These are phyloP conservation scores for Gymnoscopelus microlampas DNA, from an alignment of 2,797 vertebrate genomes.

Conservation along the genomic window DNA sequence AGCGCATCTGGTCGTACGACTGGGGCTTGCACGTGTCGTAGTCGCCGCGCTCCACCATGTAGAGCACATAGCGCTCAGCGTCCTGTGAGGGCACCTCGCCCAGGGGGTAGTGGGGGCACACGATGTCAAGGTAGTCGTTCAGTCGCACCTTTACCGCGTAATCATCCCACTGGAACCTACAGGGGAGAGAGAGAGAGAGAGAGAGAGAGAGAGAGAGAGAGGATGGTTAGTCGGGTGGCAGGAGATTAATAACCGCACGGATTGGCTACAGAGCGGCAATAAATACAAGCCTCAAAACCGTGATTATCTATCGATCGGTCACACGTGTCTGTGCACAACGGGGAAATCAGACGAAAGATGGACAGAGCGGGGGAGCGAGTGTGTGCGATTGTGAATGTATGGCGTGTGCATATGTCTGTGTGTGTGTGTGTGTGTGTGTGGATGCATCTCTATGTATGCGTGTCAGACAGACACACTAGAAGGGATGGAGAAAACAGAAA, in stretches of 20 bases:
- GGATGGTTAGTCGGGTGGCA: slow-evolving; percentile 43
- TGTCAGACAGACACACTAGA: slow-evolving; percentile 11
- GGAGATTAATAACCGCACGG: slow-evolving; percentile 55
- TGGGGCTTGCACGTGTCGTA: slow-evolving; percentile 87
- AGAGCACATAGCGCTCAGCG: slow-evolving; percentile 92
- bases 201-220: slow-evolving; percentile 7
- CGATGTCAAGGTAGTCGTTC: slow-evolving; percentile 94
- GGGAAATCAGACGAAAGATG: slow-evolving; percentile 81
- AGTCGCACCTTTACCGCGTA: slow-evolving; percentile 87
- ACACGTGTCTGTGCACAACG: slow-evolving; percentile 43
- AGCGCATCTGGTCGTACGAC: slow-evolving; percentile 92
- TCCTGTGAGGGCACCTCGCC: slow-evolving; percentile 73
- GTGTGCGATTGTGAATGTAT: neutral
- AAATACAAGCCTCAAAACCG: slow-evolving; percentile 68
- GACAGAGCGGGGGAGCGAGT: slow-evolving; percentile 15
- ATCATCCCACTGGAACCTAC: slow-evolving; percentile 83
- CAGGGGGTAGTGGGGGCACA: slow-evolving; percentile 93
- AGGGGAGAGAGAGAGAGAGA: neutral
- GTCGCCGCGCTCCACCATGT: slow-evolving; percentile 90
- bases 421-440: slow-evolving; percentile 28
- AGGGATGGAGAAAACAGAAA: slow-evolving; percentile 43
- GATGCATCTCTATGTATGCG: slow-evolving; percentile 4
- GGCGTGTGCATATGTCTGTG: slow-evolving; percentile 13
- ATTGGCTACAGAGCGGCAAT: slow-evolving; percentile 51
- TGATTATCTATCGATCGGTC: slow-evolving; percentile 77